Conservation (phyloP, 2,113 vertebrate genomes). For the Typhlomys cinereus region DNA sequence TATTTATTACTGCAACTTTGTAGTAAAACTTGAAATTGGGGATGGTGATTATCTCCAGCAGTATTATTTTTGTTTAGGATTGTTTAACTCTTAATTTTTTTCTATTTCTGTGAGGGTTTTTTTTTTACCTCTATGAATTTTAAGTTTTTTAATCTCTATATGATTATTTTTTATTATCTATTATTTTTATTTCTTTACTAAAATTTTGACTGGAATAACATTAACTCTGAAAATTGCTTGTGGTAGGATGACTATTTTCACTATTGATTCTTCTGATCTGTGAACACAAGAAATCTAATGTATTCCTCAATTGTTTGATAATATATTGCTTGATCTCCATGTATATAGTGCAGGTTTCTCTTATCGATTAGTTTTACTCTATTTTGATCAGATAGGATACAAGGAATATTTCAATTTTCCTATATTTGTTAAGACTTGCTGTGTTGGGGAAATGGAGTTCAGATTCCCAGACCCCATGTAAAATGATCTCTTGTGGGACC, state of each 20-base stretch:
- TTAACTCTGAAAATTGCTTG: background rate
- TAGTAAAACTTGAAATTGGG: slow-evolving; percentile 30
- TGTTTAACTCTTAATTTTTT: background rate
- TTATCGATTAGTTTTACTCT: background rate
- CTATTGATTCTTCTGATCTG: too few species aligned
- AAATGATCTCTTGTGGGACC: too few species aligned
- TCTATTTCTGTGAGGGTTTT: slow-evolving; percentile 31
- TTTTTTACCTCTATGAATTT: too few species aligned
- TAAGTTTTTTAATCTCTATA: background rate
- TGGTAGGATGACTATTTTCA: background rate
- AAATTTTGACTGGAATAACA: background rate
- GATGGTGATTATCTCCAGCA: background rate
- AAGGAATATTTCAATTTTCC: too few species aligned
- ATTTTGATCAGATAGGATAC: too few species aligned
- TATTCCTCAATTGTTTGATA: too few species aligned
- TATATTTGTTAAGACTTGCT: too few species aligned
- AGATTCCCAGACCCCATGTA: too few species aligned
- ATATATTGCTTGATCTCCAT: too few species aligned
- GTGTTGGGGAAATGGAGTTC: too few species aligned
- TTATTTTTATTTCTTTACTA: background rate
- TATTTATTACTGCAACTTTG: background rate
- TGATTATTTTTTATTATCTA: background rate
- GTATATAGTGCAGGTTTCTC: too few species aligned
- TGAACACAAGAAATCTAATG: too few species aligned
- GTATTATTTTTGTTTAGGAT: slow-evolving; percentile 37